These are phyloP conservation scores for Amphiprion ocellaris DNA, from an alignment of 2,113 vertebrate species.

Conservation along the genomic window DNA sequence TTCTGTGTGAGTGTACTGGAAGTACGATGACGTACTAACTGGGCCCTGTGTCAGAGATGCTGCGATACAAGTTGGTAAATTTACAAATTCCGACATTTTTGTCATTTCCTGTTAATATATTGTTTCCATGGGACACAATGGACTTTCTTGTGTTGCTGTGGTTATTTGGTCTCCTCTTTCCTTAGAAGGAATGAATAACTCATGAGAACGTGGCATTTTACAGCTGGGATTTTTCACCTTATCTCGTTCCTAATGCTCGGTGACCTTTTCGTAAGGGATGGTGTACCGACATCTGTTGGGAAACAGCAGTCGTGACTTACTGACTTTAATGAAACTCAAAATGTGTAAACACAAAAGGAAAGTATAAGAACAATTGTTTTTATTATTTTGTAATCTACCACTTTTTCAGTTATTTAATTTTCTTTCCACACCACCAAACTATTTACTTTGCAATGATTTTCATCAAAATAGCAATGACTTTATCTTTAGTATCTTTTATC, in stretches of 20 bases:
- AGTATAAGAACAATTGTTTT: neutral
- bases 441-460: too few species aligned
- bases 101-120: conserved; percentile 16
- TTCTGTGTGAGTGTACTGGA: neutral
- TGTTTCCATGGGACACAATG: neutral
- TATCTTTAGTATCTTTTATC: too few species aligned
- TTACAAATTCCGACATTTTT: neutral
- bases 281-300: neutral
- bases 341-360: neutral
- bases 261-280: conserved; percentile 49
- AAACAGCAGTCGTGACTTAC: neutral
- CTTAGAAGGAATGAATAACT: conserved; percentile 22
- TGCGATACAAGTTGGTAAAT: conserved; percentile 19
- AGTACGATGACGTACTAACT: neutral
- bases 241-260: conserved; percentile 10
- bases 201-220: conserved; percentile 56
- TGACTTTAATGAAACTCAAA: neutral
- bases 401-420: too few species aligned
- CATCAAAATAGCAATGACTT: too few species aligned
- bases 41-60: neutral
- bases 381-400: neutral
- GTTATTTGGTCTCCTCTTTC: conserved; percentile 5
- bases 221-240: conserved; percentile 46
- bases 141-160: conserved; percentile 15
- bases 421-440: too few species aligned